Percentiles rank a stretch among this genome's conserved stretches.
phyloP scores from a whole-genome alignment of 2,797 vertebrate genomes.

The Peromyscus nudipes region DNA sequence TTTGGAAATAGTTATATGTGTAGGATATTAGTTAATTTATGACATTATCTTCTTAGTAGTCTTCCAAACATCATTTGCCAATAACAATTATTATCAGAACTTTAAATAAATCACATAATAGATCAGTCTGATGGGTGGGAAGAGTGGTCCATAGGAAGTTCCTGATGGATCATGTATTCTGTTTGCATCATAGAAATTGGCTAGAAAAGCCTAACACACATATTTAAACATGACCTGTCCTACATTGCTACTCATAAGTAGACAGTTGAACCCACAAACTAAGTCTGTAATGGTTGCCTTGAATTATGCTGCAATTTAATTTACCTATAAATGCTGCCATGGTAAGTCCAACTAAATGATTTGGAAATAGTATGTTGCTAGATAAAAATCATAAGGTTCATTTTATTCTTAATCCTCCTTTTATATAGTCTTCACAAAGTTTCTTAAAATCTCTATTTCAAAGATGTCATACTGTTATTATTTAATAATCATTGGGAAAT shows the following conservation, averaged over 20 bases:
- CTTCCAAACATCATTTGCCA: not conserved
- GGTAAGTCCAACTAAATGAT: not conserved
- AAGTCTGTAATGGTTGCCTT: not conserved
- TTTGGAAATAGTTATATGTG: not conserved
- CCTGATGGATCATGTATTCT: not conserved
- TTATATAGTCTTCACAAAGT: not conserved
- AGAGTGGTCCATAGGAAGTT: not conserved
- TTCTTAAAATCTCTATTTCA: constrained; percentile 31
- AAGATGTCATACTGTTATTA: constrained; percentile 50
- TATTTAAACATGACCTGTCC: not conserved
- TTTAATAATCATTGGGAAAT: constrained; percentile 67
- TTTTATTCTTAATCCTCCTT: constrained; percentile 27
- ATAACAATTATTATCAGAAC: not conserved
- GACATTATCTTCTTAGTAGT: not conserved
- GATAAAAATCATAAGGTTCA: constrained; percentile 32
- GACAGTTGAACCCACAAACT: not conserved
- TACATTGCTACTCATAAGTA: not conserved
- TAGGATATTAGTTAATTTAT: not conserved
- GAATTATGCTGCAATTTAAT: not conserved
- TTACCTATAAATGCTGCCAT: not conserved
- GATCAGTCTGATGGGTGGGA: not conserved
- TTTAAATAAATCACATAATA: not conserved
- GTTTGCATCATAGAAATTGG: not conserved
- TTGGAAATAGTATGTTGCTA: not conserved
- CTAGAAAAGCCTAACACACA: not conserved